Base-by-base conservation (phyloP, 1,140 invertebrate species). In the Drosophila orosa region DNA sequence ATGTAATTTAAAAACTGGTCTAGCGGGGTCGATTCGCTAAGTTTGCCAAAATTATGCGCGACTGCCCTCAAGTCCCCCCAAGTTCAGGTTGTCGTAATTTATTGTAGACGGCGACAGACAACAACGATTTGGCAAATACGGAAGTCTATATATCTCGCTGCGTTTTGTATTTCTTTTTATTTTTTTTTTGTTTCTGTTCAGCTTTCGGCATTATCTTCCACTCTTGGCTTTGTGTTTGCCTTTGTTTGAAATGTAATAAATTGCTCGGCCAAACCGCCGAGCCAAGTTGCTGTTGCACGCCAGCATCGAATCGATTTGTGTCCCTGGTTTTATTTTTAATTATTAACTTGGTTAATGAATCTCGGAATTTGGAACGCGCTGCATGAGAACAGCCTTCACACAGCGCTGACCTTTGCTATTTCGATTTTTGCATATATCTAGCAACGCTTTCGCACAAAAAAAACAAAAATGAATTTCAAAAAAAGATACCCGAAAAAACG, bases 1-100 rank as follows among this genome's bases (percentile, higher is more conserved):
- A 89, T 89, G 84, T 89, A 89, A 90, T 89, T 89, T 89, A 84
- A 89, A 89, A 89, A 89, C 84, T 89, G 85, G 85, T 89, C 80
- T 89, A 83, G 75, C 78, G 79, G 75, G 74, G 19, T 31, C 52
- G 68, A 33, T n/a, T 71, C 39, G 84, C 87, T 78, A 90, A 90
- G 68, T 84, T 89, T 89, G 84, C 84, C 85, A 89, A 89, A 89
- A 90, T 89, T 89, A 89, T 89, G 85, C 84, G 74, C 57, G 67
- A 69, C 48, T 84, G 76, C 84, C 83, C 84, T 80, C 67, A 37
- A 67, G 40, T 35, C 47, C 60, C 47, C 40, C 31, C 22, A n/a
- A 48, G 73, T 62, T 33, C 84, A 82, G 84, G 76, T 83, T 74
- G 67, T 73, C 83, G 84, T 83, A 89, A 89, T 83, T 87, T 89